Conservation (phyloP, 2,797 vertebrate genomes). For the Phalloptychus januarius region DNA sequence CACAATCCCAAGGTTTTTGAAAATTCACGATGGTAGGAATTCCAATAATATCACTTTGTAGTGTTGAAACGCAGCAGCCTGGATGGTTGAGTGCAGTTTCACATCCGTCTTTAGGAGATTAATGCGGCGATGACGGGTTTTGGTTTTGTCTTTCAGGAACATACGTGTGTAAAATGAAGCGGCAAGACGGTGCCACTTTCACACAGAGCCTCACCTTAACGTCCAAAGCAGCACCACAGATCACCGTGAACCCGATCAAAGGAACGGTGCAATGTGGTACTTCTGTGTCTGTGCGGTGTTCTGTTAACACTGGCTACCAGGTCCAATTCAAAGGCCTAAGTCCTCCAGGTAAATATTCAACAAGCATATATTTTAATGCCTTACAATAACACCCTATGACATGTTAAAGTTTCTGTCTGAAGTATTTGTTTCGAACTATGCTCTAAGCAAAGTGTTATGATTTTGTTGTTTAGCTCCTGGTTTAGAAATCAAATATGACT, state of each 20-base stretch:
- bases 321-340: neutral
- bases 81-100: neutral
- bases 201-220: neutral
- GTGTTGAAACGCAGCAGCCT: neutral
- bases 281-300: conserved; percentile 23
- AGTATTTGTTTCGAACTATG: neutral
- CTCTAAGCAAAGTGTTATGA: neutral
- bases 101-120: neutral
- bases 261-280: neutral
- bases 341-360: conserved; percentile 21
- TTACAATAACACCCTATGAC: neutral
- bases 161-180: neutral
- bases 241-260: neutral
- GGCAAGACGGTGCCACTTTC: neutral
- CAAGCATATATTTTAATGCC: neutral
- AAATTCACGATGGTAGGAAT: neutral
- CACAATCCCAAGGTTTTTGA: neutral
- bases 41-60: neutral
- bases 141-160: neutral
- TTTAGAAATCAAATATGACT: neutral
- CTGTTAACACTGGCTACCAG: conserved; percentile 19
- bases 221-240: neutral
- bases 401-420: neutral
- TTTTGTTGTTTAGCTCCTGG: neutral
- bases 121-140: neutral